Conservation (phyloP, 1,140 invertebrate species). For the Drosophila malerkotliana region DNA sequence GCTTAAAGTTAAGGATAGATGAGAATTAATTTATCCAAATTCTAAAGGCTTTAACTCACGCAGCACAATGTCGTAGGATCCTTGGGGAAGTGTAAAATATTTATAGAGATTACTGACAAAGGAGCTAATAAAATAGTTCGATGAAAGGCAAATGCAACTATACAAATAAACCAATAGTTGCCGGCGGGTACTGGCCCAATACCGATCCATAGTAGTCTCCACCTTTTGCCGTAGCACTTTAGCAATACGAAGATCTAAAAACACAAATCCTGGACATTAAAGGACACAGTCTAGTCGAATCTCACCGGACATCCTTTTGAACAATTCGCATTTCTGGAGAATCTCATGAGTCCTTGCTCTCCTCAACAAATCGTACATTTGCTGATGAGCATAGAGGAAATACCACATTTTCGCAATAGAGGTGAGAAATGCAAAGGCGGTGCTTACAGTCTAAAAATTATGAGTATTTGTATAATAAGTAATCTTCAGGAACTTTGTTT, state of each 20-base stretch:
- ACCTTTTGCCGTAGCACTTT: slow-evolving; percentile 41
- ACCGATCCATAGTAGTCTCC: slow-evolving; percentile 44
- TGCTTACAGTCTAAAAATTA: slow-evolving; percentile 48
- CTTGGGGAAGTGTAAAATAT: slow-evolving; percentile 15
- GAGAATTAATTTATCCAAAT: background rate
- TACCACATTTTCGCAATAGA: slow-evolving; percentile 70
- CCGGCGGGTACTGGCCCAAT: slow-evolving; percentile 62
- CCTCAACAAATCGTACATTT: slow-evolving; percentile 51
- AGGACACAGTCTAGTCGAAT: background rate
- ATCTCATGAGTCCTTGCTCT: slow-evolving; percentile 55
- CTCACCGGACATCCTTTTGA: slow-evolving; percentile 49
- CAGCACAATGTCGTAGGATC: slow-evolving; percentile 45
- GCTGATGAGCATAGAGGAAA: slow-evolving; percentile 51
- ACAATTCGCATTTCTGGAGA: slow-evolving; percentile 63
- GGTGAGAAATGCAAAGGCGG: slow-evolving; percentile 59
- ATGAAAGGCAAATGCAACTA: slow-evolving; percentile 42
- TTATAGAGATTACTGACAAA: slow-evolving; percentile 51
- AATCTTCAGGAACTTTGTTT: background rate
- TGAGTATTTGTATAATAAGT: background rate
- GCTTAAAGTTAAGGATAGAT: slow-evolving; percentile 35
- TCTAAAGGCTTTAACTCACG: slow-evolving; percentile 43
- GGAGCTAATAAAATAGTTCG: slow-evolving; percentile 64
- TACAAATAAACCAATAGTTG: slow-evolving; percentile 63
- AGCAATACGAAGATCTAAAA: slow-evolving; percentile 53
- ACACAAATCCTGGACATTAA: background rate